Evolutionary conservation across 2,113 vertebrate genomes (phyloP), one percentile per base, ranked within the genome.

Genomic region (Tursiops truncatus): DNA sequence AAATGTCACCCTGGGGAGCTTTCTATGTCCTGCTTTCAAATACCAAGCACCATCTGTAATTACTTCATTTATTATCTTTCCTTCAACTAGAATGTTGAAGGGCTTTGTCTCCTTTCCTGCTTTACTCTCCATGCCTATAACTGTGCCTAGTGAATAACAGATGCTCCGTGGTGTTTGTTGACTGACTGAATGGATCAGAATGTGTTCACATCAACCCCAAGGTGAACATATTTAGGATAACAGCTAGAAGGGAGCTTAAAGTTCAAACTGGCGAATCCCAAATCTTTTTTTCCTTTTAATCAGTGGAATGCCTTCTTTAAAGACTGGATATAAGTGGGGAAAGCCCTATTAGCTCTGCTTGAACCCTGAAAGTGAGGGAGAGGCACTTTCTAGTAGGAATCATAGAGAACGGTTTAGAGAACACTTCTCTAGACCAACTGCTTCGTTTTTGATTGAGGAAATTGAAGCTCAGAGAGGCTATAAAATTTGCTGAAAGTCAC

Each of bases 371-470:
- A 89, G 73, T 36, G 18, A 38, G 44, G 5, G 15, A 21, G n/a
- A 86, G 70, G 53, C 0, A 25, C 13, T 70, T 62, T 95, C 77
- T 68, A 74, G 60, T n/a, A 95, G 97, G 83, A 62, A 68, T 73
- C 56, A 41, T 50, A 73, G 82, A 89, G 23, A 86, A 68, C 6
- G 26, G 8, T 87, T 92, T 67, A 28, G n/a, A 90, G 74, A 83
- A 44, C 41, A 60, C 31, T 83, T 70, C 68, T 60, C 90, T 65
- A 80, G 7, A 89, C 33, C 68, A 87, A 79, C 23, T 28, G 26
- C 28, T 87, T 89, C 38, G 13, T 87, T 96, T 97, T 96, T 70
- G 74, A 1, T 8, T 13, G 20, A 96, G 93, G 63, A 87, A 47
- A 87, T 9, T 26, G 60, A 95, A 92, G 58, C 25, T 33, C 33